A percentile compares a stretch with the other conserved stretches of the same genome.
phyloP scores from a whole-genome alignment of 2,888 invertebrate species.

The Metalampra italica region DNA sequence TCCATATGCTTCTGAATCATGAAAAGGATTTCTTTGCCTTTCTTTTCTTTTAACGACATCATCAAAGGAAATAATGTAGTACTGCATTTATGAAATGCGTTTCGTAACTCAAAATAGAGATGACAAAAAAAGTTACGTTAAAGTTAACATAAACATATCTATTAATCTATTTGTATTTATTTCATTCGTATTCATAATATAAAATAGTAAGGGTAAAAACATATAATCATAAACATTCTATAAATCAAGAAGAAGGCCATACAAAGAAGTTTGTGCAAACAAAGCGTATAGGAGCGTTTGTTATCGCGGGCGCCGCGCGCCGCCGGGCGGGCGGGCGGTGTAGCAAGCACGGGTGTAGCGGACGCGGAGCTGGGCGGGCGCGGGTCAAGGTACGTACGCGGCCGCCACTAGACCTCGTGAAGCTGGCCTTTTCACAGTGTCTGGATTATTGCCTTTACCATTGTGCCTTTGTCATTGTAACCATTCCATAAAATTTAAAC shows the following conservation, averaged over 20 bases:
- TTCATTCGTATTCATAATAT: no score
- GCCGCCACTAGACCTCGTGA: constrained; percentile 22
- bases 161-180: no score
- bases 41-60: no score
- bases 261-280: constrained; percentile 5
- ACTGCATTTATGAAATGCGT: no score
- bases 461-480: constrained; percentile 23
- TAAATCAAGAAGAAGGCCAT: not conserved
- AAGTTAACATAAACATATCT: no score
- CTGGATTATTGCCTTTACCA: constrained; percentile 33
- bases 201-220: no score
- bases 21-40: no score
- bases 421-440: constrained; percentile 31
- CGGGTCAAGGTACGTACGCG: constrained; percentile 52
- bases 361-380: constrained; percentile 23
- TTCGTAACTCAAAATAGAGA: no score
- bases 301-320: constrained; percentile 12
- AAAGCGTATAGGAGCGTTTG: constrained; percentile 18
- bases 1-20: no score
- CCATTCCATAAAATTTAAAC: constrained; percentile 3
- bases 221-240: not conserved
- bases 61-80: no score
- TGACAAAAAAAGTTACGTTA: no score
- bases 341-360: constrained; percentile 38
- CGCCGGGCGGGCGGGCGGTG: constrained; percentile 27